Evolutionary conservation across 2,113 vertebrate genomes (phyloP).

Genomic region (Mesitornis unicolor): DNA sequence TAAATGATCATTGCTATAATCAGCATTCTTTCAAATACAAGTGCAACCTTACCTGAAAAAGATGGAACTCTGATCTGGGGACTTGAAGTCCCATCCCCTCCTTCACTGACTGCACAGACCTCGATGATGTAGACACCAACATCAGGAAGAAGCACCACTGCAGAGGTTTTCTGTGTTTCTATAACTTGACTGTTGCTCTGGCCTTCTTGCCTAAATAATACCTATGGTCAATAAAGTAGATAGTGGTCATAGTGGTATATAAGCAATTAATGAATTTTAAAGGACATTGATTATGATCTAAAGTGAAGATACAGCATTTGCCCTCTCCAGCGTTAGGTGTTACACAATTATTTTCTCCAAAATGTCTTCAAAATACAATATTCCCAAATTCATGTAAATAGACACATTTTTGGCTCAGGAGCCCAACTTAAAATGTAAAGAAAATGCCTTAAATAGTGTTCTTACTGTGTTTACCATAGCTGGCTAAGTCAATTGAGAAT

Average conservation of each 20-base stretch:
- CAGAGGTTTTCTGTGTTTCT: slow-evolving; percentile 90
- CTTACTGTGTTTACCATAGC: neutral
- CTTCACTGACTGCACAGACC: slow-evolving; percentile 89
- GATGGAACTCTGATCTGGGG: slow-evolving; percentile 90
- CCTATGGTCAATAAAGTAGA: slow-evolving; percentile 70
- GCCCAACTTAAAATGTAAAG: neutral
- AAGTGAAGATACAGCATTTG: neutral
- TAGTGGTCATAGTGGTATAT: neutral
- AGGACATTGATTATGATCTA: neutral
- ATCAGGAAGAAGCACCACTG: slow-evolving; percentile 86
- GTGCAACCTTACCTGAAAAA: slow-evolving; percentile 81
- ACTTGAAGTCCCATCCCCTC: slow-evolving; percentile 88
- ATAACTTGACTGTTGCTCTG: slow-evolving; percentile 88
- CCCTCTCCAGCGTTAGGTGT: neutral
- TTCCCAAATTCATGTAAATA: neutral
- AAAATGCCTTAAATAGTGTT: neutral
- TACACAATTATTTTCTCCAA: neutral
- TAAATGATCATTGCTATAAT: neutral
- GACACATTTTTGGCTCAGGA: neutral
- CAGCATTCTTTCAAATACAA: neutral
- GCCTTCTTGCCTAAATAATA: slow-evolving; percentile 90
- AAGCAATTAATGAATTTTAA: neutral
- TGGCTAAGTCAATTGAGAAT: neutral
- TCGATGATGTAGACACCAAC: slow-evolving; percentile 93
- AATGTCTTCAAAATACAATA: neutral